A percentile compares a stretch with the other conserved stretches of the same genome.
These are phyloP conservation scores for Enteromius unitaeniatus DNA, from an alignment of 2,797 vertebrate genomes.

Conservation along the genomic window DNA sequence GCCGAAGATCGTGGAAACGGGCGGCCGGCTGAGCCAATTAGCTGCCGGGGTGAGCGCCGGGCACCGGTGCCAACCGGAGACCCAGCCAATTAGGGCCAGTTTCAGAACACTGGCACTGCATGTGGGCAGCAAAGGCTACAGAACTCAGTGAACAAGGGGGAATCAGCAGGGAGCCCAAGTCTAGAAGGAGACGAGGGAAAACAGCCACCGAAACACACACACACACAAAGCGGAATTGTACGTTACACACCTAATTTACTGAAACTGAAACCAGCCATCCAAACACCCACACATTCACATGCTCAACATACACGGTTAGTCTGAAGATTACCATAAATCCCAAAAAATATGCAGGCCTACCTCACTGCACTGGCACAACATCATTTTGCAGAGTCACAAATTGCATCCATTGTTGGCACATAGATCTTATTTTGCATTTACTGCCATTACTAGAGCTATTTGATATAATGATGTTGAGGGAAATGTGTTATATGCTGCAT, in stretches of 20 bases:
- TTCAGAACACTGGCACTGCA: conserved; percentile 64
- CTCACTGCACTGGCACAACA: conserved; percentile 16
- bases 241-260: conserved; percentile 11
- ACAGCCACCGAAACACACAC: conserved; percentile 10
- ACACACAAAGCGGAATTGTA: conserved; percentile 7
- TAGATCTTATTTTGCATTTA: background rate
- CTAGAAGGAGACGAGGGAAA: conserved; percentile 10
- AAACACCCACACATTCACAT: conserved; percentile 10
- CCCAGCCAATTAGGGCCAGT: conserved; percentile 79
- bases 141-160: conserved; percentile 44
- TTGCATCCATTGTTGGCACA: background rate
- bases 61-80: conserved; percentile 69
- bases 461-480: background rate
- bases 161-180: conserved; percentile 37
- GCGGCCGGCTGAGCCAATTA: conserved; percentile 78
- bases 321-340: conserved; percentile 16
- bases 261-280: conserved; percentile 28
- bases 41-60: conserved; percentile 70
- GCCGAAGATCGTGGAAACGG: conserved; percentile 56
- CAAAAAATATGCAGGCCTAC: background rate
- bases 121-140: conserved; percentile 65
- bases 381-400: background rate
- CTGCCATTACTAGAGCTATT: background rate
- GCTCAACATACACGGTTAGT: background rate
- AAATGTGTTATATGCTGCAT: background rate